Percentiles rank a stretch among this genome's conserved stretches.
phyloP scores from a whole-genome alignment of 2,797 vertebrate species.

The Labeo calbasu region DNA sequence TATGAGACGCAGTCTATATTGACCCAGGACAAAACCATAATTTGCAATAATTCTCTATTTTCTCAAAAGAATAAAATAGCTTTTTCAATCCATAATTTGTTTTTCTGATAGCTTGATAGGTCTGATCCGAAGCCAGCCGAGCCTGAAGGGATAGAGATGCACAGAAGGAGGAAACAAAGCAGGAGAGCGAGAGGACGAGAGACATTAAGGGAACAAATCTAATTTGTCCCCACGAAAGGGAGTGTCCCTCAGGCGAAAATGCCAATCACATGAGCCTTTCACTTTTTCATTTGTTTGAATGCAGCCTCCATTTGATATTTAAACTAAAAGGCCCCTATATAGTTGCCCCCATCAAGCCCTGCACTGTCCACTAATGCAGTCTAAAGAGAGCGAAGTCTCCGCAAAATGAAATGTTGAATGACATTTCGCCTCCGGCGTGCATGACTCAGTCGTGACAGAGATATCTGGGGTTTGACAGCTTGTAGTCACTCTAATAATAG shows the following conservation, averaged over 20 bases:
- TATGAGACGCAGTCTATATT: neutral
- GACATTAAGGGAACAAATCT: constrained; percentile 55
- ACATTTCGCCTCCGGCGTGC: constrained; percentile 60
- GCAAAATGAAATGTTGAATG: constrained; percentile 60
- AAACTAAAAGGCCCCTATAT: constrained; percentile 58
- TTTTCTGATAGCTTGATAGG: constrained; percentile 44
- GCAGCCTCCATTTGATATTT: constrained; percentile 59
- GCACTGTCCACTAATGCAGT: constrained; percentile 60
- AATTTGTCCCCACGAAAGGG: constrained; percentile 59
- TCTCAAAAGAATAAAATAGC: constrained; percentile 7
- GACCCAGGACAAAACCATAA: neutral
- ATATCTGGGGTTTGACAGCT: constrained; percentile 44
- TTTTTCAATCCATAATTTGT: constrained; percentile 47
- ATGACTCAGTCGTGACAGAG: constrained; percentile 51
- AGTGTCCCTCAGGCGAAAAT: constrained; percentile 57
- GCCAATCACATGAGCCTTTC: constrained; percentile 62
- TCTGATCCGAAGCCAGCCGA: constrained; percentile 44
- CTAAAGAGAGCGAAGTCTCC: constrained; percentile 55
- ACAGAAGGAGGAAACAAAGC: constrained; percentile 37
- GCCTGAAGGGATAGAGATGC: constrained; percentile 32
- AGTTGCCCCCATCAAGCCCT: constrained; percentile 50
- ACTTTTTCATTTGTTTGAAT: constrained; percentile 56
- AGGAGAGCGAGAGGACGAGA: constrained; percentile 45
- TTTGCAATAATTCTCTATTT: constrained; percentile 11
- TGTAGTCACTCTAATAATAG: constrained; percentile 28